phyloP scores from a whole-genome alignment of 2,888 invertebrate species.

The Pristionchus exspectatus region DNA sequence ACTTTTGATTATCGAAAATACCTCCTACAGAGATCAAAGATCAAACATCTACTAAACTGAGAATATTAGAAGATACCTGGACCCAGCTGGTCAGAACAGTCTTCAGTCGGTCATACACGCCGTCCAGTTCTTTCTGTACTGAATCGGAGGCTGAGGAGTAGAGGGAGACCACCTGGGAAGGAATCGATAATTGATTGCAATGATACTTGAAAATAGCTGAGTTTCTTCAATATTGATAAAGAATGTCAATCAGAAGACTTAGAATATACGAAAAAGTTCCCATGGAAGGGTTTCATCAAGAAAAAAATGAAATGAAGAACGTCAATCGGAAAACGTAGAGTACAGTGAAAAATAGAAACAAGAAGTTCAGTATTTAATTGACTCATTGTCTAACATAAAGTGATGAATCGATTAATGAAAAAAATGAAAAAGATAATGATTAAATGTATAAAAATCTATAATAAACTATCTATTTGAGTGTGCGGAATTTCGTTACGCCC shows the following conservation, averaged over 20 bases:
- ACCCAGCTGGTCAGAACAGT: neutral
- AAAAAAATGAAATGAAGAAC: neutral
- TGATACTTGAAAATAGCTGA: no score
- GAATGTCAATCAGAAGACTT: neutral
- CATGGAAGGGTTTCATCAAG: neutral
- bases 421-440: no score
- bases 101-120: slow-evolving; percentile 5
- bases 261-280: neutral
- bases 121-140: slow-evolving; percentile 16
- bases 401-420: no score
- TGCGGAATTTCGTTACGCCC: no score
- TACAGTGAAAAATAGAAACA: no score
- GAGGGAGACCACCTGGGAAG: slow-evolving; percentile 1
- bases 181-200: neutral
- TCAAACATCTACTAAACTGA: neutral
- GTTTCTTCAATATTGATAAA: no score
- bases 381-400: no score
- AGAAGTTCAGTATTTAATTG: no score
- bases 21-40: neutral
- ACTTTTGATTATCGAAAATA: neutral
- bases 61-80: neutral
- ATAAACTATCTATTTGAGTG: no score
- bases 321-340: no score
- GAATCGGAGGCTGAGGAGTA: neutral
- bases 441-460: no score